phyloP scores from a whole-genome alignment of 35 echinoderm and acorn worm species.

The Ophiothrix spiculata region DNA sequence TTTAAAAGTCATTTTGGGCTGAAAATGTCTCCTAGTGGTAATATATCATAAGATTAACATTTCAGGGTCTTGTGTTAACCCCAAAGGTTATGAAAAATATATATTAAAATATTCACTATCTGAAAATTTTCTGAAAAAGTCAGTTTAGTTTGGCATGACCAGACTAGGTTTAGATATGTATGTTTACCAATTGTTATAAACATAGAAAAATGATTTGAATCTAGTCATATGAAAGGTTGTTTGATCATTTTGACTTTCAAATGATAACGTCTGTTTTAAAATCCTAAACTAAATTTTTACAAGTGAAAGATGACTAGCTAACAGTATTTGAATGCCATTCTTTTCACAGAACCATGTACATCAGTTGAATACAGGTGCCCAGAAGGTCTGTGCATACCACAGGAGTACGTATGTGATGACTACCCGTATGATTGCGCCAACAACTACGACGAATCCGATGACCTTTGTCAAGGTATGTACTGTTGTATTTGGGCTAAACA shows the following conservation, averaged over 20 bases:
- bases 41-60: background rate
- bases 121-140: too few relatives aligned
- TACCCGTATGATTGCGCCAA: slow-evolving; percentile 67
- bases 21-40: too few relatives aligned
- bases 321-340: too few relatives aligned
- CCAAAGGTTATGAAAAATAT: too few relatives aligned
- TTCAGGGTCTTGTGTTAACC: too few relatives aligned
- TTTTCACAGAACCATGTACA: background rate
- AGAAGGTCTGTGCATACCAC: slow-evolving; percentile 70
- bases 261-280: background rate
- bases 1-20: too few relatives aligned
- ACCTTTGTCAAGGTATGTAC: slow-evolving; percentile 50
- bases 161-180: background rate
- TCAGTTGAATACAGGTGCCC: slow-evolving; percentile 54
- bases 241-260: background rate
- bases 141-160: background rate
- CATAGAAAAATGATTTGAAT: background rate
- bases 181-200: background rate
- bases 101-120: too few relatives aligned
- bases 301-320: too few relatives aligned
- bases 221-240: background rate
- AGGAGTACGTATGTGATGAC: slow-evolving; percentile 60
- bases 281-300: too few relatives aligned
- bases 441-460: slow-evolving; percentile 68
- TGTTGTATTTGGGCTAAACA: background rate